These are phyloP conservation scores for Cnemophilus loriae DNA, from an alignment of 2,113 vertebrate genomes.

Conservation along the genomic window DNA sequence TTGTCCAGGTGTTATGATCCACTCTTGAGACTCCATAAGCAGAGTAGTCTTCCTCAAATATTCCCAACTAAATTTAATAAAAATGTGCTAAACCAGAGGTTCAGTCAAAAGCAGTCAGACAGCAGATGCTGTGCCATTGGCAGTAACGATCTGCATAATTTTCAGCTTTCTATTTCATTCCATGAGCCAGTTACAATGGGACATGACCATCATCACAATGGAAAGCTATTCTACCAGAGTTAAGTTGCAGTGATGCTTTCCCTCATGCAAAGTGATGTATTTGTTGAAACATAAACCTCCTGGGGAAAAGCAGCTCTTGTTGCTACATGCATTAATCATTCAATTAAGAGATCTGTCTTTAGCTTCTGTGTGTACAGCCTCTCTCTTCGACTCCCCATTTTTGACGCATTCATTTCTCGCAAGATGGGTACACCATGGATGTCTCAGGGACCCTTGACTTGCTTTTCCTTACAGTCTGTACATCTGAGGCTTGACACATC, in stretches of 20 bases:
- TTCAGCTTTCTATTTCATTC: neutral
- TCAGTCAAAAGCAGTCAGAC: neutral
- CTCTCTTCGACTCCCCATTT: neutral
- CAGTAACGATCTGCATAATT: neutral
- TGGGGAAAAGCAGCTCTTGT: neutral
- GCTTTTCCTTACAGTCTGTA: neutral
- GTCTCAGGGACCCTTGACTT: neutral
- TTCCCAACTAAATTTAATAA: neutral
- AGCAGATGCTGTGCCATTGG: neutral
- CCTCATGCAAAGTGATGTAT: neutral
- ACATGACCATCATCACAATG: neutral
- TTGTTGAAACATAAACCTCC: neutral
- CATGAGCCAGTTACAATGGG: neutral
- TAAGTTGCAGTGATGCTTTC: neutral
- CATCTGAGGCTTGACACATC: neutral
- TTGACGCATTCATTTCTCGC: accelerated
- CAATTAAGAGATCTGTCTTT: neutral
- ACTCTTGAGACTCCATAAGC: neutral
- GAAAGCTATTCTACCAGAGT: neutral
- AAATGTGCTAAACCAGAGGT: neutral
- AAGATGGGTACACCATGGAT: neutral
- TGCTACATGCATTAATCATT: neutral
- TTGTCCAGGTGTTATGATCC: neutral
- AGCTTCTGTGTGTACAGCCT: neutral
- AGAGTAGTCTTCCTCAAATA: neutral